A percentile compares a stretch with the other conserved stretches of the same genome.
Conservation (phyloP, 2,888 invertebrate genomes). For the Fragum sueziense region DNA sequence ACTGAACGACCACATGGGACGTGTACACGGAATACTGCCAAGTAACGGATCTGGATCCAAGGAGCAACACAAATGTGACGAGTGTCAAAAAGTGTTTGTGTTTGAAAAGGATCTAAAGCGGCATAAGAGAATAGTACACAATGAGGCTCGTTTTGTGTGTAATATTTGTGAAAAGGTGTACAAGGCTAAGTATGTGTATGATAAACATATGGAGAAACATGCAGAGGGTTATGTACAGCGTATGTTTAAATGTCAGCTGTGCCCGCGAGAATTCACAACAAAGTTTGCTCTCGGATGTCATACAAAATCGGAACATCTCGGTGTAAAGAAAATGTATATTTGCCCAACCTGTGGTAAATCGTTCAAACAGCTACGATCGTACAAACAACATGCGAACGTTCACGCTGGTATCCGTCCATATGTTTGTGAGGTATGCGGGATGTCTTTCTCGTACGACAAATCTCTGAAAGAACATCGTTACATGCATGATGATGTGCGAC, state of each 20-base stretch:
- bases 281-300: slow-evolving; percentile 73
- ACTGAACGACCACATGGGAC: slow-evolving; percentile 67
- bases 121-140: slow-evolving; percentile 66
- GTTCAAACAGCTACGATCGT: slow-evolving; percentile 74
- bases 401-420: slow-evolving; percentile 75
- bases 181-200: slow-evolving; percentile 68
- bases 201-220: slow-evolving; percentile 69
- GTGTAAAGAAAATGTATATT: slow-evolving; percentile 69
- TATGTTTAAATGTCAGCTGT: slow-evolving; percentile 70
- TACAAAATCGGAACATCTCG: slow-evolving; percentile 73
- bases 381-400: slow-evolving; percentile 74
- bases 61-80: slow-evolving; percentile 55
- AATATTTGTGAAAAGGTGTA: slow-evolving; percentile 72
- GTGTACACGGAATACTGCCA: slow-evolving; percentile 67
- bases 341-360: slow-evolving; percentile 76
- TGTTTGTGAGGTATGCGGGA: slow-evolving; percentile 75
- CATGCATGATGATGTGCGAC: slow-evolving; percentile 78
- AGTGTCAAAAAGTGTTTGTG: slow-evolving; percentile 71
- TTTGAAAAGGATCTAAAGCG: slow-evolving; percentile 71
- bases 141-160: slow-evolving; percentile 66
- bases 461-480: slow-evolving; percentile 78
- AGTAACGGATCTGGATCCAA: slow-evolving; percentile 30
- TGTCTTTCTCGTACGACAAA: slow-evolving; percentile 74
- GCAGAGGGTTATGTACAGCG: slow-evolving; percentile 69
- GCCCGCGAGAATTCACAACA: slow-evolving; percentile 72